Conservation (phyloP, 1,140 invertebrate species). For the Geopemphigus sp. region DNA sequence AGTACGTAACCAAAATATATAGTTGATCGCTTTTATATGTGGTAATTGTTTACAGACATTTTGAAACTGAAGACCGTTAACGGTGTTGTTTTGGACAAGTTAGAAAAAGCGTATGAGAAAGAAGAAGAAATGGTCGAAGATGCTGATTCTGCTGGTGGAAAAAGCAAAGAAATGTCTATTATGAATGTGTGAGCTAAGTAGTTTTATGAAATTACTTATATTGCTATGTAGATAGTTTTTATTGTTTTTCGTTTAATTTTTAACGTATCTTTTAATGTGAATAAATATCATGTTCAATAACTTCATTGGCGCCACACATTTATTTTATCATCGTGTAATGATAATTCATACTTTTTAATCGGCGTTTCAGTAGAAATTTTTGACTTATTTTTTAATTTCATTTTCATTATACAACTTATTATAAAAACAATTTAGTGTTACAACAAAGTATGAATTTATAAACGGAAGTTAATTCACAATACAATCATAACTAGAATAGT, state of each 20-base stretch:
- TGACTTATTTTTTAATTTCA: conserved; percentile 14
- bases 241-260: too few species aligned
- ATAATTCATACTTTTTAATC: too few species aligned
- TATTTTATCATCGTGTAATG: too few species aligned
- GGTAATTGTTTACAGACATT: conserved; percentile 12
- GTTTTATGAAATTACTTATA: too few species aligned
- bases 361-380: too few species aligned
- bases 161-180: conserved; percentile 33
- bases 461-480: conserved; percentile 23
- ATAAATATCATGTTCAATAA: too few species aligned
- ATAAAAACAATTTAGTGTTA: not conserved
- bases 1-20: conserved; percentile 56
- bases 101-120: conserved; percentile 30
- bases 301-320: too few species aligned
- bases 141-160: not conserved
- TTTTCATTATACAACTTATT: not conserved
- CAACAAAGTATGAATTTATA: conserved; percentile 20
- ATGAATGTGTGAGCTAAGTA: not conserved
- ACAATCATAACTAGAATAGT: conserved; percentile 25
- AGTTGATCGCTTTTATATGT: too few species aligned
- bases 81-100: not conserved
- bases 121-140: conserved; percentile 33
- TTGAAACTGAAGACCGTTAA: conserved; percentile 23
- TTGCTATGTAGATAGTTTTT: too few species aligned
- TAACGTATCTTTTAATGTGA: not conserved